These are phyloP conservation scores for Silurus glanis DNA, from an alignment of 2,113 vertebrate species.

Conservation along the genomic window DNA sequence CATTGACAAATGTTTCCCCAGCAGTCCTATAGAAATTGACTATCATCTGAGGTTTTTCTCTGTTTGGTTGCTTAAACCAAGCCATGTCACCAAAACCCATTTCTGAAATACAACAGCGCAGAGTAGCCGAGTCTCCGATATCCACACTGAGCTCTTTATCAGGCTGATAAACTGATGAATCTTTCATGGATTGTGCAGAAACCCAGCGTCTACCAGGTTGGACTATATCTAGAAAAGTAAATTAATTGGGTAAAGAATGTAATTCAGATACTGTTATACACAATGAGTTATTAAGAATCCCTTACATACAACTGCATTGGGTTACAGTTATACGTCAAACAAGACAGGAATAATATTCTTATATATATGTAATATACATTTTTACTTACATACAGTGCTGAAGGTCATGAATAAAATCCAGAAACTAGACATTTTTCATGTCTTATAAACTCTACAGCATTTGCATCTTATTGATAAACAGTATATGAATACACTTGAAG, in stretches of 20 bases:
- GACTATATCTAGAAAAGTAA: not conserved
- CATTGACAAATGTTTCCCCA: not conserved
- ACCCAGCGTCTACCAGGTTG: not conserved
- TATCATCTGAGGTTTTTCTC: not conserved
- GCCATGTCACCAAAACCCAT: rapidly evolving
- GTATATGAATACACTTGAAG: not conserved
- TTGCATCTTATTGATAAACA: not conserved
- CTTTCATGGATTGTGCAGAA: not conserved
- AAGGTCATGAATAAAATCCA: not conserved
- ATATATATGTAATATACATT: no score
- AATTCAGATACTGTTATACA: not conserved
- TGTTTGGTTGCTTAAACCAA: not conserved
- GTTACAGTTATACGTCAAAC: not conserved
- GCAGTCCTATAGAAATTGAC: not conserved
- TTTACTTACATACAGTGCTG: not conserved
- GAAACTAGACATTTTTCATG: not conserved
- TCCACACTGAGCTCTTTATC: not conserved
- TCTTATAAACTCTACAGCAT: not conserved
- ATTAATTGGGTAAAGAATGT: not conserved
- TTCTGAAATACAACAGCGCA: not conserved
- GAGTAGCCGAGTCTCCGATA: not conserved
- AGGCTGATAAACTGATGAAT: not conserved
- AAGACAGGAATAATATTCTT: not conserved
- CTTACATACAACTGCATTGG: not conserved
- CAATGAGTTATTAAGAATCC: not conserved